These are phyloP conservation scores for Pseudorectes ferrugineus DNA, from an alignment of 2,113 vertebrate genomes.

Conservation along the genomic window DNA sequence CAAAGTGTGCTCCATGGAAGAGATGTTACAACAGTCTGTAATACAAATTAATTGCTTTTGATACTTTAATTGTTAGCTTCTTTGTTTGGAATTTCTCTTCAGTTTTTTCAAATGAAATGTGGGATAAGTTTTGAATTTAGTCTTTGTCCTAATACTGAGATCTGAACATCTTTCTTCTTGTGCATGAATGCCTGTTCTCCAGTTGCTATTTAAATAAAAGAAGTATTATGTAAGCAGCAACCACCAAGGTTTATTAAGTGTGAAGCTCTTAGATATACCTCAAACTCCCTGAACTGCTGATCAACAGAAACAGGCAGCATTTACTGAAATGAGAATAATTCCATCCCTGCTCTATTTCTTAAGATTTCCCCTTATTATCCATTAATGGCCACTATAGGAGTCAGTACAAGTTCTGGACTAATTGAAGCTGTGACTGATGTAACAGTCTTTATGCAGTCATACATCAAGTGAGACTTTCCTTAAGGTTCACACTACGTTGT, in stretches of 20 bases:
- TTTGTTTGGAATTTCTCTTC: not conserved
- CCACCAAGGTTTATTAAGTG: slow-evolving; percentile 16
- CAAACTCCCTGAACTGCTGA: not conserved
- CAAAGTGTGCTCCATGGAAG: not conserved
- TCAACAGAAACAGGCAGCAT: not conserved
- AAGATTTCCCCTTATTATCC: slow-evolving; percentile 34
- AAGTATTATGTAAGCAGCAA: not conserved
- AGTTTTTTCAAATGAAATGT: not conserved
- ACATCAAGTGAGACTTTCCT: slow-evolving; percentile 7
- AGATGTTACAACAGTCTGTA: not conserved
- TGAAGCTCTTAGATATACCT: not conserved
- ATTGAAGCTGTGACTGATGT: slow-evolving; percentile 5
- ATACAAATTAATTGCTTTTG: not conserved
- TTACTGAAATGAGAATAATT: not conserved
- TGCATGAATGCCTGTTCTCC: not conserved
- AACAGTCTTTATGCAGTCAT: not conserved
- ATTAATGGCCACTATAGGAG: slow-evolving; percentile 20
- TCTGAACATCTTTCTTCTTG: not conserved
- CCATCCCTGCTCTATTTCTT: not conserved
- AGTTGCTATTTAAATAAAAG: not conserved
- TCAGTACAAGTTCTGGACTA: slow-evolving; percentile 21
- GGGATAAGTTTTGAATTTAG: not conserved
- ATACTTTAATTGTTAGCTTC: not conserved
- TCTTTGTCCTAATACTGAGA: not conserved
- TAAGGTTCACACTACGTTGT: not conserved